Evolutionary conservation across 2,113 vertebrate species (phyloP).

Genomic region (Dasyprocta punctata): DNA sequence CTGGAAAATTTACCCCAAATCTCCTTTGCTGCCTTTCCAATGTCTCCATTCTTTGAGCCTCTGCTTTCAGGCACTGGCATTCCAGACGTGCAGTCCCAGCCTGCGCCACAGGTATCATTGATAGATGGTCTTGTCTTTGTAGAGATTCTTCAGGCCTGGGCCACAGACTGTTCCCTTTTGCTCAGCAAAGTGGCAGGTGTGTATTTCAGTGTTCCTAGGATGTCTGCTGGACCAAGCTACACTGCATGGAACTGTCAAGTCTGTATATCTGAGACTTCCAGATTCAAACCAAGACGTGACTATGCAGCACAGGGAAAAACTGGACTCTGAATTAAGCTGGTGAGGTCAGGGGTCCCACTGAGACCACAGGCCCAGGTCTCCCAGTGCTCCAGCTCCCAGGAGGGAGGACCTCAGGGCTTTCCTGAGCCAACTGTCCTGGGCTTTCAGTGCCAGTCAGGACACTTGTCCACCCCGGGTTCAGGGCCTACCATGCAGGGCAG

Average conservation of each 20-base stretch:
- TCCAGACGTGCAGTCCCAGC: neutral
- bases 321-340: accelerated
- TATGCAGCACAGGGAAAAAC: neutral
- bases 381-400: neutral
- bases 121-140: neutral
- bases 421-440: neutral
- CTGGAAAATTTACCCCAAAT: neutral
- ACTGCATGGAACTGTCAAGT: neutral
- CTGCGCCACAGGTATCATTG: neutral
- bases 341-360: neutral
- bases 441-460: neutral
- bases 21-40: neutral
- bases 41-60: neutral
- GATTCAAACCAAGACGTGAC: neutral
- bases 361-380: neutral
- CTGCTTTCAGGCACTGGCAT: neutral
- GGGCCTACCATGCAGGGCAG: neutral
- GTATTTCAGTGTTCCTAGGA: neutral
- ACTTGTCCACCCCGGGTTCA: neutral
- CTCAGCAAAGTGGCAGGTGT: neutral
- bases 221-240: neutral
- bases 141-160: neutral
- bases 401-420: neutral
- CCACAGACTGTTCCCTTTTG: accelerated
- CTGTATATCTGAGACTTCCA: neutral